These are phyloP conservation scores for Erethizon dorsatum DNA, from an alignment of 2,797 vertebrate species.

Conservation along the genomic window DNA sequence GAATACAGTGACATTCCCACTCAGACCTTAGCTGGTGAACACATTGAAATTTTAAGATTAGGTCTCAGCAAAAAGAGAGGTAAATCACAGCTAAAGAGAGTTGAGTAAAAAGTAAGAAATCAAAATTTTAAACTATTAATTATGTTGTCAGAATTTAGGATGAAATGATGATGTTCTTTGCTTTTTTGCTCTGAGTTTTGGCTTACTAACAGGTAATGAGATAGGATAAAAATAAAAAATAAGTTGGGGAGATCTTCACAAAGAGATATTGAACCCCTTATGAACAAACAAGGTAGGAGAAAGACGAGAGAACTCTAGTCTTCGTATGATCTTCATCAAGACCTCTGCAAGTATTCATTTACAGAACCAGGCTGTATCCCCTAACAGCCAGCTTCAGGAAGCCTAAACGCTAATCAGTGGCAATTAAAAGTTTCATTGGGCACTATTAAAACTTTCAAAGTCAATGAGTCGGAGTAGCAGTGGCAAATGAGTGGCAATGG, in stretches of 20 bases:
- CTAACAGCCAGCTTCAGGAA: slow-evolving; percentile 84
- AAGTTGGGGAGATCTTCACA: slow-evolving; percentile 22
- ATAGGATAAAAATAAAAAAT: slow-evolving; percentile 42
- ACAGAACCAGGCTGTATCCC: slow-evolving; percentile 39
- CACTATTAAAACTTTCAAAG: slow-evolving; percentile 90
- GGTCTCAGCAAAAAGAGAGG: not conserved
- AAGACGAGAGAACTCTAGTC: not conserved
- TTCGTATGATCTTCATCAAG: not conserved
- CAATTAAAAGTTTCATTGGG: slow-evolving; percentile 90
- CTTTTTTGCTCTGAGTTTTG: slow-evolving; percentile 33
- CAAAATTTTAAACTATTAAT: slow-evolving; percentile 17
- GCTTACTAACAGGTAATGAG: slow-evolving; percentile 45
- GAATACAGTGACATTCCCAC: not conserved
- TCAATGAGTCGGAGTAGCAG: slow-evolving; percentile 86
- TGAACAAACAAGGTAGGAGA: not conserved
- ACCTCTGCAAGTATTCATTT: slow-evolving; percentile 6
- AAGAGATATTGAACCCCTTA: not conserved
- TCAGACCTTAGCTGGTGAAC: not conserved
- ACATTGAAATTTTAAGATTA: not conserved
- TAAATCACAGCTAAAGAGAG: not conserved
- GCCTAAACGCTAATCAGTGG: slow-evolving; percentile 86
- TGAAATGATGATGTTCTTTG: slow-evolving; percentile 32
- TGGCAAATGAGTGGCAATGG: slow-evolving; percentile 81
- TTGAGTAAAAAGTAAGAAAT: not conserved
- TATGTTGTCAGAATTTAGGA: slow-evolving; percentile 12